phyloP scores from a whole-genome alignment of 2,888 invertebrate genomes.

The Drosophila parthenogenetica region DNA sequence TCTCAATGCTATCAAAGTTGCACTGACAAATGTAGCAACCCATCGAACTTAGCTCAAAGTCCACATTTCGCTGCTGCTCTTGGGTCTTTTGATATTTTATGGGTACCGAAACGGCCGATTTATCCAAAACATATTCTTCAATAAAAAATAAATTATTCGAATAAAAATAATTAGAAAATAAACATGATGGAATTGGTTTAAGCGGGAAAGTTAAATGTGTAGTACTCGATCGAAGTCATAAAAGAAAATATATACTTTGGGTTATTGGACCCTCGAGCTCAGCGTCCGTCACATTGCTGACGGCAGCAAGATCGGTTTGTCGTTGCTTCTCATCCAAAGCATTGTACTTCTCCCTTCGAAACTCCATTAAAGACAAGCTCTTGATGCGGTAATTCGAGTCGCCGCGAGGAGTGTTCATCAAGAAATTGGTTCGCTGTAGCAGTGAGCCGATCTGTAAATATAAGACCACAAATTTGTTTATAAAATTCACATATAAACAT shows the following conservation, averaged over 20 bases:
- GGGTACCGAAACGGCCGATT: constrained; percentile 45
- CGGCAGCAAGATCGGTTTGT: constrained; percentile 25
- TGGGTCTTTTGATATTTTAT: constrained; percentile 72
- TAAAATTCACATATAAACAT: constrained; percentile 9
- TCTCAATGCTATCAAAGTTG: constrained; percentile 72
- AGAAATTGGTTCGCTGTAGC: constrained; percentile 68
- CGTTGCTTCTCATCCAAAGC: constrained; percentile 67
- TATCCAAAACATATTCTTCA: constrained; percentile 61
- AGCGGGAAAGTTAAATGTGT: neutral
- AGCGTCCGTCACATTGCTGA: constrained; percentile 18
- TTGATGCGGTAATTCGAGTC: constrained; percentile 63
- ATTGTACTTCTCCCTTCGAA: constrained; percentile 68
- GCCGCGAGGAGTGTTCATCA: constrained; percentile 68
- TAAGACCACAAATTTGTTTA: constrained; percentile 9
- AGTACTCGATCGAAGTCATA: neutral
- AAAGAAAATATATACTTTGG: constrained; percentile 44
- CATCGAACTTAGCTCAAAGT: constrained; percentile 70
- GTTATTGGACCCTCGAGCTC: constrained; percentile 30
- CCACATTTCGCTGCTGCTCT: constrained; percentile 27
- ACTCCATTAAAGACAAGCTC: constrained; percentile 60
- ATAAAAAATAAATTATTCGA: neutral
- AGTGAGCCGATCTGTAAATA: constrained; percentile 72
- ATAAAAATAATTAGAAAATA: neutral
- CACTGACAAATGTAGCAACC: constrained; percentile 82
- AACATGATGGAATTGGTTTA: neutral